These are phyloP conservation scores for Mimachlamys varia DNA, from an alignment of 2,888 invertebrate genomes.

Conservation along the genomic window DNA sequence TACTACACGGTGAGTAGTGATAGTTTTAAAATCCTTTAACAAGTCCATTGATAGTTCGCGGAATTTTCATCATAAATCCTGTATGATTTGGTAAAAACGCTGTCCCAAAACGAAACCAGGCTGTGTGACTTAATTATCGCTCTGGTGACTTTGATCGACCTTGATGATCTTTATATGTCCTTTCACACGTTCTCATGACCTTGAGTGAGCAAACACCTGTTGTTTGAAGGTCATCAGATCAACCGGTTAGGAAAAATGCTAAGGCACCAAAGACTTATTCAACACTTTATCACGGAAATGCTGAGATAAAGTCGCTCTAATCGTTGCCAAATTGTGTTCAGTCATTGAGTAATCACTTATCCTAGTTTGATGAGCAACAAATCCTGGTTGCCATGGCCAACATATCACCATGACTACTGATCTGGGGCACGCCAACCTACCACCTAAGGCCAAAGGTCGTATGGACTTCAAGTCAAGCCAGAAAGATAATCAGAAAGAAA, in stretches of 20 bases:
- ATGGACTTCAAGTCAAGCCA: background rate
- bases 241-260: background rate
- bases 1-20: background rate
- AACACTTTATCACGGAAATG: conserved; percentile 9
- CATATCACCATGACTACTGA: background rate
- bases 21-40: background rate
- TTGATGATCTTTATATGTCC: background rate
- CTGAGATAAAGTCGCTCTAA: background rate
- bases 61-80: background rate
- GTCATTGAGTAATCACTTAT: conserved; percentile 25
- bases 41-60: background rate
- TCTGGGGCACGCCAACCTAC: background rate
- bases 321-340: background rate
- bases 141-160: background rate
- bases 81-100: background rate
- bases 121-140: background rate
- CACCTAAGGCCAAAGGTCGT: background rate
- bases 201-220: background rate
- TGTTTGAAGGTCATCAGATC: background rate
- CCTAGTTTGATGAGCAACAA: background rate
- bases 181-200: conserved; percentile 29
- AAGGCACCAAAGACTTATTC: background rate
- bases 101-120: background rate
- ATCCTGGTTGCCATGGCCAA: background rate
- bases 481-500: background rate